phyloP scores from a whole-genome alignment of 1,140 invertebrate genomes.

The Sitodiplosis mosellana region DNA sequence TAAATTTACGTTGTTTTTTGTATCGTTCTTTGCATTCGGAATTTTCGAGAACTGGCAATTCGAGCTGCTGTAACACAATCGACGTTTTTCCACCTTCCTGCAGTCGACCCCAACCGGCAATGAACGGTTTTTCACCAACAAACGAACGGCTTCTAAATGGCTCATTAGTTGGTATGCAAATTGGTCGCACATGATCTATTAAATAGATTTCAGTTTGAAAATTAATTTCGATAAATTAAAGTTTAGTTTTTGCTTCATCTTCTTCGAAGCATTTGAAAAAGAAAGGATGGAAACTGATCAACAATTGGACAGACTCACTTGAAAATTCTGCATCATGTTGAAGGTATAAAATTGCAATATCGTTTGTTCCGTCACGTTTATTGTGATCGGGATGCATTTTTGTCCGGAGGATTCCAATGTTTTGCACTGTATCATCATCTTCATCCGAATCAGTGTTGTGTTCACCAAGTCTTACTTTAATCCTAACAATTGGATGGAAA shows the following conservation, averaged over 20 bases:
- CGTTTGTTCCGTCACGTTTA: conserved; percentile 13
- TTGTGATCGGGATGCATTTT: conserved; percentile 13
- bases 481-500: too few relatives aligned
- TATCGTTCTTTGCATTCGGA: conserved; percentile 41
- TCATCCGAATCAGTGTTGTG: conserved; percentile 17
- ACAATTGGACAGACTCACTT: not conserved
- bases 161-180: conserved; percentile 47
- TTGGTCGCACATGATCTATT: conserved; percentile 44
- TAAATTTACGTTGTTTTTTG: conserved; percentile 27
- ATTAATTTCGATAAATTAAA: too few relatives aligned
- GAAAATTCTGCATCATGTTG: conserved; percentile 15
- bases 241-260: too few relatives aligned
- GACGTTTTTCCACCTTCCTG: conserved; percentile 44
- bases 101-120: conserved; percentile 29
- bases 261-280: conserved; percentile 10
- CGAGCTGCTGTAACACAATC: conserved; percentile 40
- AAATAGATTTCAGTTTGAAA: conserved; percentile 9
- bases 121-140: conserved; percentile 34
- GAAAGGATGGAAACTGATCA: conserved; percentile 7
- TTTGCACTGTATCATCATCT: conserved; percentile 14
- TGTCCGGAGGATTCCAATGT: conserved; percentile 10
- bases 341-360: conserved; percentile 17
- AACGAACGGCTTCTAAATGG: conserved; percentile 29
- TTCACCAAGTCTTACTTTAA: conserved; percentile 19
- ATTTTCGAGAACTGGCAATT: conserved; percentile 47